These are phyloP conservation scores for Laticauda colubrina DNA, from an alignment of 2,113 vertebrate genomes.

Conservation along the genomic window DNA sequence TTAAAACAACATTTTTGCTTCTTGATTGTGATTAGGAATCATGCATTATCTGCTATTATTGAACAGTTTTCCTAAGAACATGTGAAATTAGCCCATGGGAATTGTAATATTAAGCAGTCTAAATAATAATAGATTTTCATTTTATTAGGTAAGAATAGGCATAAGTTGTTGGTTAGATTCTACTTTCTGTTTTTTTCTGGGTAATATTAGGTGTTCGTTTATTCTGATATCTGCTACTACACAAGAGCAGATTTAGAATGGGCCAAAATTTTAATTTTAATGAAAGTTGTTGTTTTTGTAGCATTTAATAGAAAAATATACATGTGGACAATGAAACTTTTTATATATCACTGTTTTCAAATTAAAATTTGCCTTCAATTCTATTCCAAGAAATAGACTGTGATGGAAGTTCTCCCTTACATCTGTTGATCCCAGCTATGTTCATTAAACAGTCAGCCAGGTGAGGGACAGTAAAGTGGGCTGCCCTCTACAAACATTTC, in stretches of 20 bases:
- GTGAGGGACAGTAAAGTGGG: not conserved
- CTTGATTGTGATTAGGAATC: not conserved
- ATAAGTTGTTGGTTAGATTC: not conserved
- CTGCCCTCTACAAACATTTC: not conserved
- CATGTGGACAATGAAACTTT: not conserved
- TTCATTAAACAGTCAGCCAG: not conserved
- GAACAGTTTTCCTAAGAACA: not conserved
- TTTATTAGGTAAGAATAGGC: not conserved
- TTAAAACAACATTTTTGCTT: not conserved
- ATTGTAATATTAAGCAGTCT: not conserved
- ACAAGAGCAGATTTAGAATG: not conserved
- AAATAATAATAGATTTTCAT: not conserved
- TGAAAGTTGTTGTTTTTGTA: not conserved
- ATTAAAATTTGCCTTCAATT: not conserved
- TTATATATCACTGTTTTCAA: not conserved
- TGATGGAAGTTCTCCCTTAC: not conserved
- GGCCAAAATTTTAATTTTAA: not conserved
- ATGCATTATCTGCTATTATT: not conserved
- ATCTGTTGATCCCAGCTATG: not conserved
- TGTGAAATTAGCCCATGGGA: not conserved
- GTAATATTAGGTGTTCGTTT: not conserved
- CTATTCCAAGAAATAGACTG: not conserved
- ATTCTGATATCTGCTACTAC: not conserved
- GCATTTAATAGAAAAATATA: not conserved
- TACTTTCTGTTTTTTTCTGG: not conserved